Evolutionary conservation across 2,797 vertebrate genomes (phyloP).

Genomic region (Bradypus variegatus): DNA sequence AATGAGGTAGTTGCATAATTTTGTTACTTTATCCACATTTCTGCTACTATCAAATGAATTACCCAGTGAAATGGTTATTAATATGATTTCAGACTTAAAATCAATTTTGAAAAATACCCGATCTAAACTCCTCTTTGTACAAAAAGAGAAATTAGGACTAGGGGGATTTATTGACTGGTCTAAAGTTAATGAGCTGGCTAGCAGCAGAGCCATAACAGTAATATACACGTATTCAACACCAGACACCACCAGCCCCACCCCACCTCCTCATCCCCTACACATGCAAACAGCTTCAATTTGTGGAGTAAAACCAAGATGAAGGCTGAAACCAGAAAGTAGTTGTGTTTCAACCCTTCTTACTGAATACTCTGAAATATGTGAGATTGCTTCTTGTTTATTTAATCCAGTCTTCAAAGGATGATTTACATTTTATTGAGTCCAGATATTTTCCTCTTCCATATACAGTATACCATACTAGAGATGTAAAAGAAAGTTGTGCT

Average conservation of each 20-base stretch:
- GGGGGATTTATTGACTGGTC: not conserved
- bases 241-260: not conserved
- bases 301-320: not conserved
- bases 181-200: not conserved
- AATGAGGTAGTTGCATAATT: not conserved
- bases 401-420: not conserved
- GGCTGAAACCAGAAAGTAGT: not conserved
- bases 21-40: not conserved
- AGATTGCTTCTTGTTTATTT: not conserved
- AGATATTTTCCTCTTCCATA: not conserved
- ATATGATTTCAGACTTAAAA: not conserved
- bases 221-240: not conserved
- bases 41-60: not conserved
- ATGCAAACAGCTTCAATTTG: not conserved
- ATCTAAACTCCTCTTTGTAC: not conserved
- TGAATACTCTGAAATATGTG: not conserved
- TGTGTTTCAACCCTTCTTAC: not conserved
- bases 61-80: not conserved
- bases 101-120: not conserved
- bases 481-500: not conserved
- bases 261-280: too few species aligned
- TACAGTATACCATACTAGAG: too few species aligned
- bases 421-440: not conserved
- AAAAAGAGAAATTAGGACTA: not conserved
- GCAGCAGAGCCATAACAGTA: not conserved